Percentiles rank a stretch among this genome's conserved stretches.
Conservation (phyloP, 2,888 invertebrate genomes). For the Acleris holmiana region DNA sequence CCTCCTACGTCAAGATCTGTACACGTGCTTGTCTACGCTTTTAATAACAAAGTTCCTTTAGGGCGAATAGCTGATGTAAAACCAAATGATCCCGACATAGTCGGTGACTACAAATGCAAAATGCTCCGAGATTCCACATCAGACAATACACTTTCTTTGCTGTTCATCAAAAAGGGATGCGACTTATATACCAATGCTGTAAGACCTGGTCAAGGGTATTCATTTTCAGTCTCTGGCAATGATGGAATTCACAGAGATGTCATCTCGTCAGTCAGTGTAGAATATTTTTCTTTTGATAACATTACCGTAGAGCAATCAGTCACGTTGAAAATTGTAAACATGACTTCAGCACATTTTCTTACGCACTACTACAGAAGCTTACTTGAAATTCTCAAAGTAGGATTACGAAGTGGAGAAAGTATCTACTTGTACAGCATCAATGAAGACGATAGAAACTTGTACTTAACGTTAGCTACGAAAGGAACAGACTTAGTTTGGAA, state of each 20-base stretch:
- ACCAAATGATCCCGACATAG: constrained; percentile 96
- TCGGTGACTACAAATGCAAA: constrained; percentile 94
- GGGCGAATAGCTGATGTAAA: constrained; percentile 96
- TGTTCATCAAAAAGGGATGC: constrained; percentile 91
- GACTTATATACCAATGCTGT: constrained; percentile 90
- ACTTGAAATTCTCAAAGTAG: constrained; percentile 88
- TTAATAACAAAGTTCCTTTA: constrained; percentile 89
- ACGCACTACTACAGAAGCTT: constrained; percentile 90
- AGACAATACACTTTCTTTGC: constrained; percentile 82
- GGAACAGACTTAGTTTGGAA: constrained; percentile 85
- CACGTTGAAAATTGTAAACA: constrained; percentile 89
- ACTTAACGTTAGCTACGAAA: constrained; percentile 89
- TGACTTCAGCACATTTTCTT: constrained; percentile 90
- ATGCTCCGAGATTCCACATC: constrained; percentile 88
- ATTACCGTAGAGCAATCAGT: constrained; percentile 92
- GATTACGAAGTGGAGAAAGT: constrained; percentile 86
- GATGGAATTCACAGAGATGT: constrained; percentile 96
- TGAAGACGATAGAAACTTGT: constrained; percentile 86
- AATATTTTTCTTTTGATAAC: constrained; percentile 92
- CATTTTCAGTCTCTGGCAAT: constrained; percentile 92
- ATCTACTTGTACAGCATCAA: constrained; percentile 90
- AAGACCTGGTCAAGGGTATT: constrained; percentile 89
- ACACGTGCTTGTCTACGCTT: constrained; percentile 90
- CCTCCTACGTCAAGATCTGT: constrained; percentile 93
- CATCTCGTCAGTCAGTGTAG: constrained; percentile 92